A percentile compares a stretch with the other conserved stretches of the same genome.
These are phyloP conservation scores for Odiellus spinosus DNA, from an alignment of 2,888 invertebrate species.

Conservation along the genomic window DNA sequence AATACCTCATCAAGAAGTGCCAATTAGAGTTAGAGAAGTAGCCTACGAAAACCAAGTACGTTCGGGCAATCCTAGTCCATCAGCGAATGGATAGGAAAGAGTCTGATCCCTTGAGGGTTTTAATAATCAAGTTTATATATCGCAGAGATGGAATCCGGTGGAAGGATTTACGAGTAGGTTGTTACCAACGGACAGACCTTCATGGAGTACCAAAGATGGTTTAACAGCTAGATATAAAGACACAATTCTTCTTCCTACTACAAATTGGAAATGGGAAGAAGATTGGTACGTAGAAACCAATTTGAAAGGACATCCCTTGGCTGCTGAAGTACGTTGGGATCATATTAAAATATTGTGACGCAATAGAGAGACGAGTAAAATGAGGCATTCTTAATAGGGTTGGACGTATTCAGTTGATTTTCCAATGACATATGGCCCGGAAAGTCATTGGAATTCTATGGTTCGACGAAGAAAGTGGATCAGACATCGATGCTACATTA, in stretches of 20 bases:
- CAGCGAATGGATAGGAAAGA: neutral
- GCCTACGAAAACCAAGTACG: constrained; percentile 74
- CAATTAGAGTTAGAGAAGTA: constrained; percentile 75
- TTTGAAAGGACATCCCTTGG: constrained; percentile 55
- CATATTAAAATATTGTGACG: too few species aligned
- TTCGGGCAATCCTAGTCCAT: neutral
- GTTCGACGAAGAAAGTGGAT: constrained; percentile 80
- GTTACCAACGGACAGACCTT: constrained; percentile 71
- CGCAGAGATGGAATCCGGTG: constrained; percentile 68
- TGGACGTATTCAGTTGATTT: constrained; percentile 91
- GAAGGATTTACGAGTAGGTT: constrained; percentile 64
- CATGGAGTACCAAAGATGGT: constrained; percentile 72
- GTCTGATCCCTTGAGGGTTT: neutral
- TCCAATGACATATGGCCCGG: constrained; percentile 59
- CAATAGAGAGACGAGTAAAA: too few species aligned
- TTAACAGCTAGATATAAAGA: constrained; percentile 57
- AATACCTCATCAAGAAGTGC: constrained; percentile 73
- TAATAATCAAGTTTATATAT: constrained; percentile 14
- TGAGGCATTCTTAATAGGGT: constrained; percentile 33
- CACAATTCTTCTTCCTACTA: constrained; percentile 68
- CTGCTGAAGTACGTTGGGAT: constrained; percentile 64
- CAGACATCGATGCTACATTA: constrained; percentile 67
- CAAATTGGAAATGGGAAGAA: constrained; percentile 94
- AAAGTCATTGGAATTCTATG: constrained; percentile 76
- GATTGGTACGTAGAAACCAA: constrained; percentile 53